Evolutionary conservation across 1,140 invertebrate genomes (phyloP).

Genomic region (Bombus soroeensis): DNA sequence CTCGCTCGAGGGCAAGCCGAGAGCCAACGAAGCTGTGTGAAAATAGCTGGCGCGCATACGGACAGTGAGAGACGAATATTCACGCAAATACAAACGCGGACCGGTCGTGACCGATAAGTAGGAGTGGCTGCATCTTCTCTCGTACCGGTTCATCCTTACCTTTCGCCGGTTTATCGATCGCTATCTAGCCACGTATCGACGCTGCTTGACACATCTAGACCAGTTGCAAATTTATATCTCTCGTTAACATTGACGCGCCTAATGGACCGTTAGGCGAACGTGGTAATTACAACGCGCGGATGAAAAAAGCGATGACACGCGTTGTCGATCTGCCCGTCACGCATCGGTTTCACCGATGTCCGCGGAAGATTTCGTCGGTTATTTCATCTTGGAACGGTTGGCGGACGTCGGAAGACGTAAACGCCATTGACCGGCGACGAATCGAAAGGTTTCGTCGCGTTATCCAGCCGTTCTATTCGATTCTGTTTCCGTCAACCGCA

Average conservation of each 20-base stretch:
- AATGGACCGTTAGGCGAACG: conserved; percentile 58
- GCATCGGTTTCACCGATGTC: not conserved
- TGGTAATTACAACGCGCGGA: conserved; percentile 14
- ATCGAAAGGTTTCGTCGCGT: not conserved
- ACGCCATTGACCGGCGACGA: not conserved
- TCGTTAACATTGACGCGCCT: conserved; percentile 49
- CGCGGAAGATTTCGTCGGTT: not conserved
- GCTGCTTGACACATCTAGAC: conserved; percentile 57
- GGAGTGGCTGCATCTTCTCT: conserved; percentile 34
- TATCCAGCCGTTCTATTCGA: conserved; percentile 1
- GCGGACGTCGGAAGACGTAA: not conserved
- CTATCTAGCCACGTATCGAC: conserved; percentile 35
- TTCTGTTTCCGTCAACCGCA: not conserved
- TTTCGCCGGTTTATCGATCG: conserved; percentile 60
- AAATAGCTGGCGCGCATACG: not conserved
- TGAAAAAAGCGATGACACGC: not conserved
- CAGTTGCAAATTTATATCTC: conserved; percentile 45
- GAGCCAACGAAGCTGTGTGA: not conserved
- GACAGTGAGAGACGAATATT: not conserved
- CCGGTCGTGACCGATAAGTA: conserved; percentile 25
- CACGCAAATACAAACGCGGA: not conserved
- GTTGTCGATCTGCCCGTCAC: not conserved
- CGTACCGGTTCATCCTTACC: conserved; percentile 19
- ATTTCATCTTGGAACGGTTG: not conserved
- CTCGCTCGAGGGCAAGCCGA: not conserved